Conservation (phyloP, 2,797 vertebrate genomes). For the Sebastes matsubarae region DNA sequence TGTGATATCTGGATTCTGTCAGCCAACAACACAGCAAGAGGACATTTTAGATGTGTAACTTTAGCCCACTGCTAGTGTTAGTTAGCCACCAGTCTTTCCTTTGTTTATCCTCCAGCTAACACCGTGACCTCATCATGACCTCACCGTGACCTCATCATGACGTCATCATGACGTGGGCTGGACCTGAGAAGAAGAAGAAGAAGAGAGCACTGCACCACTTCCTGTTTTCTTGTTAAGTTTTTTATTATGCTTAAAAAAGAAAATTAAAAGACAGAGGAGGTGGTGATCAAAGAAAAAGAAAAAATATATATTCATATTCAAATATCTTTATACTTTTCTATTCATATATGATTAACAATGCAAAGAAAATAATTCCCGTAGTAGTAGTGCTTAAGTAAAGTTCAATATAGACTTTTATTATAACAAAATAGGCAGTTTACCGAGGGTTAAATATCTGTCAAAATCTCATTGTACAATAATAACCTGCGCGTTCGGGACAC, state of each 20-base stretch:
- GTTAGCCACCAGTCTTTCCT: too few relatives aligned
- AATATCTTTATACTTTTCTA: conserved; percentile 83
- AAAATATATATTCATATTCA: conserved; percentile 87
- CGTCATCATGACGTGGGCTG: accelerated
- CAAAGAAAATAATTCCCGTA: conserved; percentile 94
- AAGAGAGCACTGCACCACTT: not conserved
- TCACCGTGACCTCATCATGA: too few relatives aligned
- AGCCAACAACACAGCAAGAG: too few relatives aligned
- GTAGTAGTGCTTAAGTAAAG: conserved; percentile 93
- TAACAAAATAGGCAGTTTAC: conserved; percentile 99
- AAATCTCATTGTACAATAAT: conserved; percentile 87
- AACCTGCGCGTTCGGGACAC: conserved; percentile 75
- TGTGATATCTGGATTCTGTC: too few relatives aligned
- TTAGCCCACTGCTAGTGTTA: too few relatives aligned
- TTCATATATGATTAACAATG: conserved; percentile 87
- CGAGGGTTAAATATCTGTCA: conserved; percentile 94
- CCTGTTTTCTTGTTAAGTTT: conserved; percentile 76
- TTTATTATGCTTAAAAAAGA: conserved; percentile 88
- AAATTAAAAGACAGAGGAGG: conserved; percentile 85
- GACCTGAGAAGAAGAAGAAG: not conserved
- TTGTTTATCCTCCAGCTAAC: too few relatives aligned
- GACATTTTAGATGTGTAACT: too few relatives aligned
- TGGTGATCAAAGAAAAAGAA: conserved; percentile 87
- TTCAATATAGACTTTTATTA: conserved; percentile 96
- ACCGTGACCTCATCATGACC: too few relatives aligned